Evolutionary conservation across 1,140 invertebrate species (phyloP).

Genomic region (Drosophila ogumai): DNA sequence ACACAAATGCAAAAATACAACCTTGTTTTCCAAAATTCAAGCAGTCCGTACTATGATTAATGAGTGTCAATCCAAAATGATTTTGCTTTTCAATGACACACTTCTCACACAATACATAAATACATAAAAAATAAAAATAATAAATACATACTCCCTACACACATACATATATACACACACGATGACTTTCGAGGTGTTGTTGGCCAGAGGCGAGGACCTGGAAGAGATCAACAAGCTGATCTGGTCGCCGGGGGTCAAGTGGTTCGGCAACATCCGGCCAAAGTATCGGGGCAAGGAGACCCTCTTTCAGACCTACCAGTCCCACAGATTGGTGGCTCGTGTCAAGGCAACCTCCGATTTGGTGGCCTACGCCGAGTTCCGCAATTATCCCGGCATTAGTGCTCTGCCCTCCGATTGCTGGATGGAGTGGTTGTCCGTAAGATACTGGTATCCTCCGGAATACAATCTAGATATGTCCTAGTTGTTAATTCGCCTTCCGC

Average conservation of each 20-base stretch:
- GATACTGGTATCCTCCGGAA: slow-evolving; percentile 58
- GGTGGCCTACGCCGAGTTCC: slow-evolving; percentile 71
- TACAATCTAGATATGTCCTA: too few relatives aligned
- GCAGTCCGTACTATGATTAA: neutral
- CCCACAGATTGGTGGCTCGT: slow-evolving; percentile 51
- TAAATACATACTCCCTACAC: neutral
- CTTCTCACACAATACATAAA: slow-evolving; percentile 6
- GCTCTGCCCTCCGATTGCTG: slow-evolving; percentile 61
- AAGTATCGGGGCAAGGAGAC: slow-evolving; percentile 23
- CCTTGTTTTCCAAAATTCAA: neutral
- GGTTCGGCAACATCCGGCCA: slow-evolving; percentile 61
- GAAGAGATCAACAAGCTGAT: slow-evolving; percentile 15
- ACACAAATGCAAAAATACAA: too few relatives aligned
- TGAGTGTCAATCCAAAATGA: slow-evolving; percentile 2
- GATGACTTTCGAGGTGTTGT: slow-evolving; percentile 35
- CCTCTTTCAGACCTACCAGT: slow-evolving; percentile 54
- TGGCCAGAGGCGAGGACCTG: slow-evolving; percentile 32
- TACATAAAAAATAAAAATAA: neutral
- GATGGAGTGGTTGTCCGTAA: slow-evolving; percentile 56
- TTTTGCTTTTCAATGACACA: slow-evolving; percentile 16
- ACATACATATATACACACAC: neutral
- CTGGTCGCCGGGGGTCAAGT: slow-evolving; percentile 18
- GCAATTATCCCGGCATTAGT: slow-evolving; percentile 58
- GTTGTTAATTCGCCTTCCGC: neutral
- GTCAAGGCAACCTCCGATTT: neutral